Conservation (phyloP, 2,888 invertebrate genomes). For the Trissolcus brochymenae region DNA sequence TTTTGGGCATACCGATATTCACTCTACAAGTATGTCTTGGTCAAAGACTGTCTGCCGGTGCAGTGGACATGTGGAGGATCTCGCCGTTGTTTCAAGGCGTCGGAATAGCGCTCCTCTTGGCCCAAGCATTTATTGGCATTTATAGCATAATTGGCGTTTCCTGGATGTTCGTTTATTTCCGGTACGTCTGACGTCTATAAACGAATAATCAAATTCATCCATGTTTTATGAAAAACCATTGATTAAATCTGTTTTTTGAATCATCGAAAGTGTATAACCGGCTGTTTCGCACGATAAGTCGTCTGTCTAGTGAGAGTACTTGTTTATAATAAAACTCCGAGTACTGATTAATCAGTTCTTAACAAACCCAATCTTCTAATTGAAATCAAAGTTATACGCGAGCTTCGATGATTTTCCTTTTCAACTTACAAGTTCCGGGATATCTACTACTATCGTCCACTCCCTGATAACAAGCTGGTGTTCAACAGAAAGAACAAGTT, state of each 20-base stretch:
- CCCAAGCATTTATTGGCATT: slow-evolving; percentile 88
- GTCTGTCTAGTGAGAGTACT: too few relatives aligned
- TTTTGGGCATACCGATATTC: slow-evolving; percentile 90
- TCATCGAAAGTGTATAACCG: too few relatives aligned
- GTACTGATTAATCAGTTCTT: too few relatives aligned
- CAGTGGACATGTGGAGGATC: slow-evolving; percentile 95
- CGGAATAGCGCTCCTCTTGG: slow-evolving; percentile 87
- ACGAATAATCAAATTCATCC: not conserved
- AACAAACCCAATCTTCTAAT: too few relatives aligned
- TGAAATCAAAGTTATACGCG: too few relatives aligned
- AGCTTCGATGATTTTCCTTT: slow-evolving; percentile 14
- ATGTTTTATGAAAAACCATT: not conserved
- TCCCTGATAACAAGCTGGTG: slow-evolving; percentile 19
- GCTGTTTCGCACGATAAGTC: too few relatives aligned
- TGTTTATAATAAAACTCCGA: too few relatives aligned
- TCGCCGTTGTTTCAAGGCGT: slow-evolving; percentile 94
- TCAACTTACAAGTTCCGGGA: too few relatives aligned
- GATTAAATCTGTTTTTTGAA: too few relatives aligned
- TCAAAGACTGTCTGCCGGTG: slow-evolving; percentile 89
- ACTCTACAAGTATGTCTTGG: slow-evolving; percentile 91
- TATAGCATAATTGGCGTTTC: slow-evolving; percentile 93
- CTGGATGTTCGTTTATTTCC: slow-evolving; percentile 92
- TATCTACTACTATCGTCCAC: slow-evolving; percentile 10
- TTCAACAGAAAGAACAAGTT: slow-evolving; percentile 24
- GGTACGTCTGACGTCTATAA: slow-evolving; percentile 59